Conservation (phyloP, 2,797 vertebrate species). For the Spinus olivaceus region DNA sequence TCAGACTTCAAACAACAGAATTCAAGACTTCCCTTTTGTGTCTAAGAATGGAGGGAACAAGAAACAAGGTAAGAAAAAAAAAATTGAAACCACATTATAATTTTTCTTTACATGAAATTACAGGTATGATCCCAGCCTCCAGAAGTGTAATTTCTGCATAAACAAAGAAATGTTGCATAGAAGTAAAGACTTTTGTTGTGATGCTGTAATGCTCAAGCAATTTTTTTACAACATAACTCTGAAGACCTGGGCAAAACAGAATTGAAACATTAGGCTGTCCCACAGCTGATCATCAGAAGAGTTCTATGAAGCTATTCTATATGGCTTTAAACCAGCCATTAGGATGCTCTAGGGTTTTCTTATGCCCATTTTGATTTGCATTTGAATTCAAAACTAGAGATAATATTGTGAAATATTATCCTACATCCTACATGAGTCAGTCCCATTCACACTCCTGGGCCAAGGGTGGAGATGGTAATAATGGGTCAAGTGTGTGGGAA, state of each 20-base stretch:
- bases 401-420: neutral
- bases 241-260: neutral
- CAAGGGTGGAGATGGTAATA: neutral
- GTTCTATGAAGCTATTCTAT: neutral
- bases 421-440: neutral
- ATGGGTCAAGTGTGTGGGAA: neutral
- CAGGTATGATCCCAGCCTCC: neutral
- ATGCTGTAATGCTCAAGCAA: neutral
- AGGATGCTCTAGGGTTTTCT: neutral
- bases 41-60: neutral
- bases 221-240: neutral
- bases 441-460: neutral
- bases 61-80: neutral
- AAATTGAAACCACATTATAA: neutral
- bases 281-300: neutral
- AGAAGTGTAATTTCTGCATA: neutral
- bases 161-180: neutral
- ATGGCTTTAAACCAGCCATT: neutral
- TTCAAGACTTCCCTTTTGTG: neutral
- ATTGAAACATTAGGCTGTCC: neutral
- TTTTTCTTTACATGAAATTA: neutral
- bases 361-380: accelerated
- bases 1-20: neutral
- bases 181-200: neutral
- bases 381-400: neutral